Evolutionary conservation across 1,140 invertebrate genomes (phyloP), one percentile per base, ranked within the genome.

Genomic region (Drosophila sp.): DNA sequence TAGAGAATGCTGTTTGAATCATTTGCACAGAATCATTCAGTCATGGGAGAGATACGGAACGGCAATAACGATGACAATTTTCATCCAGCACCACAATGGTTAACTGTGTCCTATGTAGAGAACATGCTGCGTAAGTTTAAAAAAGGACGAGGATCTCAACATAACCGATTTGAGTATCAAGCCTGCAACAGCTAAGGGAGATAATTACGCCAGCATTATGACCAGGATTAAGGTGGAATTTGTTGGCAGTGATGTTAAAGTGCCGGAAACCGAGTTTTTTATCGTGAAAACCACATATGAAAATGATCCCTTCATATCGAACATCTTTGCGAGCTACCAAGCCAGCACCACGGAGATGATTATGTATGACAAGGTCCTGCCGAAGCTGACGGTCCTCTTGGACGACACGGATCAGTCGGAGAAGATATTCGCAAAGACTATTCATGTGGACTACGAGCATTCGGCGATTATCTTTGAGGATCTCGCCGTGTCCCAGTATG

Each of bases 391-490:
- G 1, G 48, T 14, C 0, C 21, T 91, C 2, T 29, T 91, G 1
- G 65, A 40, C 2, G 56, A 54, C 32, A 84, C 81, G 0, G 46
- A 64, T 6, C 67, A 89, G 43, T 61, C 61, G 3, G 90, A 91
- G 21, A 83, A 91, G 18, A 16, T 91, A 0, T 91, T 90, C n/a
- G 87, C 90, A 5, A 65, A 77, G 45, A 91, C 89, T 0, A 21
- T 91, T 11, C 63, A 90, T 36, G 90, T 91, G 5, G 90, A 91
- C 65, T 89, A 90, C 29, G 79, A 91, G 14, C 81, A 73, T 14
- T 73, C 72, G 7, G 90, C 90, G 9, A 91, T 89, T 9, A 89
- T 91, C 14, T 91, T 95, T 81, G 94, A 94, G 58, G 94, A 95
- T 80, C 78, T 95, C 14, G 82, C 87, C 7, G 78, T 90, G 6